These are phyloP conservation scores for Pangasius krempfi DNA, from an alignment of 2,797 vertebrate species.

Conservation along the genomic window DNA sequence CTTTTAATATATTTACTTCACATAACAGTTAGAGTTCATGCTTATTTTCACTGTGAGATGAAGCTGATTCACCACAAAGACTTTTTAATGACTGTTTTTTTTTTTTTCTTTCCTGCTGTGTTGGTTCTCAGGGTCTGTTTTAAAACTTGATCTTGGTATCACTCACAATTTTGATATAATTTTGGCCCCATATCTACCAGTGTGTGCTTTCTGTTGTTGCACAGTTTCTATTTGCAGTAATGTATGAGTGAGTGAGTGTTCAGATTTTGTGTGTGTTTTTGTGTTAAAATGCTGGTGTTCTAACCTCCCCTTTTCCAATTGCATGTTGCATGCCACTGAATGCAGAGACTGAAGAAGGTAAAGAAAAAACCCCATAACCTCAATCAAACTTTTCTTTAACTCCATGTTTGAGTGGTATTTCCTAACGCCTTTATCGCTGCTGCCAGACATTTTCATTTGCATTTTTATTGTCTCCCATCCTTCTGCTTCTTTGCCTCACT, in stretches of 20 bases:
- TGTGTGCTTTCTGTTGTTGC: constrained; percentile 1
- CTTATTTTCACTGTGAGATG: not conserved
- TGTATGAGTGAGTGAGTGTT: not conserved
- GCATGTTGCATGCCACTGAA: constrained; percentile 97
- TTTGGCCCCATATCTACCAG: not conserved
- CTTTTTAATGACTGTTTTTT: not conserved
- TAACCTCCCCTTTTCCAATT: constrained; percentile 79
- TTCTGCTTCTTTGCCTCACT: constrained; percentile 48
- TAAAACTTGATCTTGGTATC: not conserved
- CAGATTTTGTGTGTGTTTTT: constrained; percentile 1
- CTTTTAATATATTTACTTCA: not conserved
- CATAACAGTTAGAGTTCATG: no score
- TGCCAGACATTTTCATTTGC: constrained; percentile 70
- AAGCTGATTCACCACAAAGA: not conserved
- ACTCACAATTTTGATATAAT: not conserved
- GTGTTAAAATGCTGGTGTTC: constrained; percentile 40
- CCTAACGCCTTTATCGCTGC: constrained; percentile 63
- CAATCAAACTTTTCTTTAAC: constrained; percentile 59
- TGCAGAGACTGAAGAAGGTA: constrained; percentile 95
- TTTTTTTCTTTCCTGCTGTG: not conserved
- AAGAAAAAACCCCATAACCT: constrained; percentile 64
- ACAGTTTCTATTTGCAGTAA: not conserved
- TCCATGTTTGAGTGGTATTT: constrained; percentile 53
- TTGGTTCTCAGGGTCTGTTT: not conserved
- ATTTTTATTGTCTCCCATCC: constrained; percentile 70